Conservation (phyloP, 2,888 invertebrate genomes). For the Rosalia funebris region DNA sequence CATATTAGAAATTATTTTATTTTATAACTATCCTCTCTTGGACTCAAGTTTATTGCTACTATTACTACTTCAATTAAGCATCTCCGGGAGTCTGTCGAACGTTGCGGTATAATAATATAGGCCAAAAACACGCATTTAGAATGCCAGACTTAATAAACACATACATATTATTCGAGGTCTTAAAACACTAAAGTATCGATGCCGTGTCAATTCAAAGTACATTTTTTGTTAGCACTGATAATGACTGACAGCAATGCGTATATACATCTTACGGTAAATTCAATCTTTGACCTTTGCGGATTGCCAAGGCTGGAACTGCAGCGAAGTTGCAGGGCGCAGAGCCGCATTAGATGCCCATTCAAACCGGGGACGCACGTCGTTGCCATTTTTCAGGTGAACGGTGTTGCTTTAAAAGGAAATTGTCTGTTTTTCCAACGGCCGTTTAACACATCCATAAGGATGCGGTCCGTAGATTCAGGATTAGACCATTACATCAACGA, state of each 20-base stretch:
- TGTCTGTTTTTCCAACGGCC: not conserved
- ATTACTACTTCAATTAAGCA: slow-evolving; percentile 8
- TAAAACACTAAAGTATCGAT: no score
- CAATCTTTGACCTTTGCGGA: slow-evolving; percentile 56
- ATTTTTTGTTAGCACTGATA: no score
- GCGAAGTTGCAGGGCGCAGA: slow-evolving; percentile 19
- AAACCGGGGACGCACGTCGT: slow-evolving; percentile 5
- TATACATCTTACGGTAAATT: slow-evolving; percentile 51
- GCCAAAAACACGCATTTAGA: no score
- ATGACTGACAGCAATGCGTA: not conserved
- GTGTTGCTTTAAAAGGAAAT: not conserved
- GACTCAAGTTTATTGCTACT: slow-evolving; percentile 20
- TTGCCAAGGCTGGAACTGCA: slow-evolving; percentile 51
- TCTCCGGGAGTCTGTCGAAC: not conserved
- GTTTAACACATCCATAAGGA: no score
- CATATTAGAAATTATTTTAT: slow-evolving; percentile 24
- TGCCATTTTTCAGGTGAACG: not conserved
- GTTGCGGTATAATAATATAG: no score
- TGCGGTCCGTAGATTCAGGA: no score
- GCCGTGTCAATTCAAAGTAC: no score
- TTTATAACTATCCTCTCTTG: slow-evolving; percentile 18
- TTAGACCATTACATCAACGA: no score
- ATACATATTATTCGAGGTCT: no score
- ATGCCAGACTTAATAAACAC: no score
- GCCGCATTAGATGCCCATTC: slow-evolving; percentile 10